phyloP scores from a whole-genome alignment of 1,140 invertebrate species.

The Cherax destructor region DNA sequence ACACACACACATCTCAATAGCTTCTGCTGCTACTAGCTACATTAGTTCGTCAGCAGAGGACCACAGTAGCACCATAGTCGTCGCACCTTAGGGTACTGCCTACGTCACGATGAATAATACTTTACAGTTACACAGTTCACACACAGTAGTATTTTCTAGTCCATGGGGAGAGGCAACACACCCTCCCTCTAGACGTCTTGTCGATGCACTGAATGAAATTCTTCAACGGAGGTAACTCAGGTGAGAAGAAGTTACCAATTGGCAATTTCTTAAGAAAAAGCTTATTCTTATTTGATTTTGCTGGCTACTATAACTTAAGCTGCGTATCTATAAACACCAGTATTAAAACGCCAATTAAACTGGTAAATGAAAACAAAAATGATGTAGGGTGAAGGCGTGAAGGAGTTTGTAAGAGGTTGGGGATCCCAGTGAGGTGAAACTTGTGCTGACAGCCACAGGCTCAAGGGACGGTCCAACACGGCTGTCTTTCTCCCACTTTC shows the following conservation, averaged over 20 bases:
- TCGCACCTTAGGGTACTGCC: not conserved
- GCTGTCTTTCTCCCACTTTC: too few relatives aligned
- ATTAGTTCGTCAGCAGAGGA: too few relatives aligned
- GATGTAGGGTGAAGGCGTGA: too few relatives aligned
- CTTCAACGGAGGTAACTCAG: slow-evolving; percentile 25
- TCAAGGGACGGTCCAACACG: too few relatives aligned
- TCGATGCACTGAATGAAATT: slow-evolving; percentile 25
- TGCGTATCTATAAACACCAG: too few relatives aligned
- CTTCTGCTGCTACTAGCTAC: not conserved
- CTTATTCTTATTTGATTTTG: not conserved
- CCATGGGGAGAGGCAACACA: not conserved
- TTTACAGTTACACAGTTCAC: not conserved
- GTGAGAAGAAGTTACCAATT: slow-evolving; percentile 16
- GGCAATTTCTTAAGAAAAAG: not conserved
- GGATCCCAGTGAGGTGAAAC: too few relatives aligned
- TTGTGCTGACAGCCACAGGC: too few relatives aligned
- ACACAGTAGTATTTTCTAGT: not conserved
- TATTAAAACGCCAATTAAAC: too few relatives aligned
- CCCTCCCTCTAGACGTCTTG: not conserved
- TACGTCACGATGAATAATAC: not conserved
- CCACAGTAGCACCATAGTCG: not conserved
- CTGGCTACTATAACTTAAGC: too few relatives aligned
- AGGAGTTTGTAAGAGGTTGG: too few relatives aligned
- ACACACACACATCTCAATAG: not conserved
- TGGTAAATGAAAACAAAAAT: too few relatives aligned